phyloP scores from a whole-genome alignment of 2,888 invertebrate species.

The Rhagium mordax region DNA sequence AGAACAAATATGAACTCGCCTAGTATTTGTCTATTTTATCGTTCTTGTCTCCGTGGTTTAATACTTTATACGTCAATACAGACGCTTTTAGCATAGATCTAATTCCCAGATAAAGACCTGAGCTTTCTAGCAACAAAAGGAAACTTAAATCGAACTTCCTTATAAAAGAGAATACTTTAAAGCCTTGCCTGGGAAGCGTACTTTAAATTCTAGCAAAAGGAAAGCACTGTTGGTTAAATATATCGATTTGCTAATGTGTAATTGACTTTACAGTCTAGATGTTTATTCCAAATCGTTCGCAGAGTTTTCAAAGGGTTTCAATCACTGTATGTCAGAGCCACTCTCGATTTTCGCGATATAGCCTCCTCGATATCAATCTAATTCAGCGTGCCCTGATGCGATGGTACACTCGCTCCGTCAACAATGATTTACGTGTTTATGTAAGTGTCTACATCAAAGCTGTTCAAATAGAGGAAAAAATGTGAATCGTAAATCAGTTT shows the following conservation, averaged over 20 bases:
- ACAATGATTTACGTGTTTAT: constrained; percentile 7
- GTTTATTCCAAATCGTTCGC: background rate
- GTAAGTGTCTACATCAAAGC: background rate
- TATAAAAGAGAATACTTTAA: background rate
- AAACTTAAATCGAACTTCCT: background rate
- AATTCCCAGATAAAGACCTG: background rate
- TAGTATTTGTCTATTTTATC: background rate
- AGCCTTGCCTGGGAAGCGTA: background rate
- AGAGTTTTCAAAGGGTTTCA: background rate
- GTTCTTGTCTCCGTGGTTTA: background rate
- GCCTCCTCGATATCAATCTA: constrained; percentile 7
- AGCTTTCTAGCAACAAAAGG: background rate
- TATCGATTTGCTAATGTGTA: background rate
- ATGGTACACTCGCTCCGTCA: background rate
- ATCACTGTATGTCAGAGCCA: constrained; percentile 14
- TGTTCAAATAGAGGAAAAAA: background rate
- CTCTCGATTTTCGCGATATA: constrained; percentile 9
- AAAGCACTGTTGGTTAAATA: background rate
- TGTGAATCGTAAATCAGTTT: background rate
- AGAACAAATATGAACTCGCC: too few relatives aligned
- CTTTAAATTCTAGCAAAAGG: background rate
- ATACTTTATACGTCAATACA: background rate
- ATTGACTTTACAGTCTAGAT: background rate
- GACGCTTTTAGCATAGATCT: background rate
- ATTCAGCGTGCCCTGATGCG: background rate